phyloP scores from a whole-genome alignment of 1,140 invertebrate genomes.

The Cydia splendana region DNA sequence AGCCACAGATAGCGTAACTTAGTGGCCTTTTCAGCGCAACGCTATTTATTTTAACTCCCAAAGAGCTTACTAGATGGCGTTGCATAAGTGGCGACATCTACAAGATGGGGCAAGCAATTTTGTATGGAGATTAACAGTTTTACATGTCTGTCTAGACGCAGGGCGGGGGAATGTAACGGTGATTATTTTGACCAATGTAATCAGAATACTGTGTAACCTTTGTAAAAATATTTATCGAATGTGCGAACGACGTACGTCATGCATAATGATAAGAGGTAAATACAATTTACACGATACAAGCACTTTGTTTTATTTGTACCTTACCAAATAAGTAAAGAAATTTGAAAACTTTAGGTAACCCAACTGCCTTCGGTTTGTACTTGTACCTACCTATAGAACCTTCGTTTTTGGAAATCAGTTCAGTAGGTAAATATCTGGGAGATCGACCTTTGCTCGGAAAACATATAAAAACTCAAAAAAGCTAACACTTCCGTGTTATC shows the following conservation, averaged over 20 bases:
- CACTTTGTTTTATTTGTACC: slow-evolving; percentile 54
- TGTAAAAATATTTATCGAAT: slow-evolving; percentile 73
- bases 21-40: neutral
- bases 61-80: neutral
- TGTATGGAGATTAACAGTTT: neutral
- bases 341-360: no score
- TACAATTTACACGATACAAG: slow-evolving; percentile 76
- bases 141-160: neutral
- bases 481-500: no score
- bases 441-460: no score
- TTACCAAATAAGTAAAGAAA: neutral
- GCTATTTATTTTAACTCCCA: neutral
- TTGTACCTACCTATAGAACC: no score
- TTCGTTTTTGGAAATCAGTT: no score
- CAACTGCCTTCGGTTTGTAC: no score
- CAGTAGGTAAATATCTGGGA: no score
- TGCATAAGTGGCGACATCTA: neutral
- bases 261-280: slow-evolving; percentile 76
- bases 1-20: slow-evolving; percentile 42
- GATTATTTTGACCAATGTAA: slow-evolving; percentile 78
- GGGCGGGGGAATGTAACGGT: slow-evolving; percentile 39
- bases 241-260: slow-evolving; percentile 69
- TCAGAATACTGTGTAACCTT: slow-evolving; percentile 72
- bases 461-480: no score
- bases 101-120: neutral